These are phyloP conservation scores for Diadegma fenestrale DNA, from an alignment of 2,888 invertebrate genomes.

Conservation along the genomic window DNA sequence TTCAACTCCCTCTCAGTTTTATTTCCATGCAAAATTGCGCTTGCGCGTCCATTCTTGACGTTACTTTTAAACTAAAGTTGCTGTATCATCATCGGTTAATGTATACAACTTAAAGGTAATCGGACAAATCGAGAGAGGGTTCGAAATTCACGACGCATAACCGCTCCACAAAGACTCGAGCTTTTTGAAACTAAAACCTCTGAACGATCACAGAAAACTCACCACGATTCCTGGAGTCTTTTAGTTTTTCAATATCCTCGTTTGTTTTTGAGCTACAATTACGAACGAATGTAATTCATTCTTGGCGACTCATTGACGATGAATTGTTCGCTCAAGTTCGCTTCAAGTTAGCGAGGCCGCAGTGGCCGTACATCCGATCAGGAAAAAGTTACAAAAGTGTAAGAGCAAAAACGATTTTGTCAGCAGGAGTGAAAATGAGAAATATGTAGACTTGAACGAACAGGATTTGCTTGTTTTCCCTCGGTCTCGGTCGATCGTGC, in stretches of 20 bases:
- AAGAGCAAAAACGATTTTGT: conserved; percentile 70
- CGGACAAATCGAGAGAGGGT: conserved; percentile 10
- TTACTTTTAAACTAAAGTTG: conserved; percentile 20
- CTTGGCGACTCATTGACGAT: neutral
- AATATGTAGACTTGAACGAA: too few species aligned
- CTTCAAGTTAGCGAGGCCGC: conserved; percentile 66
- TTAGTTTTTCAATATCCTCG: neutral
- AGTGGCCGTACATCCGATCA: conserved; percentile 68
- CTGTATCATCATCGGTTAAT: conserved; percentile 19
- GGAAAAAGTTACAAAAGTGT: conserved; percentile 66
- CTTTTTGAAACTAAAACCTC: neutral
- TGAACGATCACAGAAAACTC: neutral
- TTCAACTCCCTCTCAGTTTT: neutral
- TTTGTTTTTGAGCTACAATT: too few species aligned
- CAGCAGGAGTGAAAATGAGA: too few species aligned
- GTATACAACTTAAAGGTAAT: conserved; percentile 5
- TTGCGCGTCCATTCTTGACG: conserved; percentile 31
- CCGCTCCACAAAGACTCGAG: neutral
- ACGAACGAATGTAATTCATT: neutral
- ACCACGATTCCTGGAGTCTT: neutral
- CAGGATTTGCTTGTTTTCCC: conserved; percentile 16
- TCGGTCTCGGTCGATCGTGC: conserved; percentile 4
- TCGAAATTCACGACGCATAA: neutral
- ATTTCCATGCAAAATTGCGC: neutral
- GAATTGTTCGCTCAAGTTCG: too few species aligned